Evolutionary conservation across 2,113 vertebrate species (phyloP).

Genomic region (Murina feae): DNA sequence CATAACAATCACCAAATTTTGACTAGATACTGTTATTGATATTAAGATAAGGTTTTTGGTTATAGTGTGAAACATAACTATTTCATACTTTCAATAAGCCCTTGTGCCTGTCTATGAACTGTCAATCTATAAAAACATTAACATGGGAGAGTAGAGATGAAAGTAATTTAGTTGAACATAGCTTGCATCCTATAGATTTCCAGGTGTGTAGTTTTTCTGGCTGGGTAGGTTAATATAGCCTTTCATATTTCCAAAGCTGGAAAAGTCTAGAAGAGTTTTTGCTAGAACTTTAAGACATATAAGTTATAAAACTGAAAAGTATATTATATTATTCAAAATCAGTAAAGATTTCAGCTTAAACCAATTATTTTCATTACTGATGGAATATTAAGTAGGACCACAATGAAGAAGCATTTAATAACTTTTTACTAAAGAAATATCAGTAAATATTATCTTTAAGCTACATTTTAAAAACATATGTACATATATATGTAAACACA

Average conservation of each 20-base stretch:
- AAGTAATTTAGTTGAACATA: background rate
- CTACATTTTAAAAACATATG: background rate
- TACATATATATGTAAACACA: background rate
- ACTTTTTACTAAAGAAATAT: background rate
- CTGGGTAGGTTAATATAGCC: background rate
- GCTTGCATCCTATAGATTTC: background rate
- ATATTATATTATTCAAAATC: background rate
- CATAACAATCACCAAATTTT: background rate
- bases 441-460: conserved; percentile 22
- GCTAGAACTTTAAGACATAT: background rate
- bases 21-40: background rate
- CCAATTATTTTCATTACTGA: background rate
- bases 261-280: background rate
- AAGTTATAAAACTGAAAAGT: background rate
- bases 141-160: background rate
- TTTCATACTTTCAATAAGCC: background rate
- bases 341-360: conserved; percentile 35
- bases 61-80: background rate
- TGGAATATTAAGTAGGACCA: background rate
- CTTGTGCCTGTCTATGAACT: background rate
- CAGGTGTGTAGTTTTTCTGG: background rate
- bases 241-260: background rate
- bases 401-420: background rate
- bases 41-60: background rate
- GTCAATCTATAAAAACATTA: background rate